Percentiles rank a stretch among this genome's conserved stretches.
phyloP scores from a whole-genome alignment of 2,888 invertebrate species.

The Cecidostiba fungosa region DNA sequence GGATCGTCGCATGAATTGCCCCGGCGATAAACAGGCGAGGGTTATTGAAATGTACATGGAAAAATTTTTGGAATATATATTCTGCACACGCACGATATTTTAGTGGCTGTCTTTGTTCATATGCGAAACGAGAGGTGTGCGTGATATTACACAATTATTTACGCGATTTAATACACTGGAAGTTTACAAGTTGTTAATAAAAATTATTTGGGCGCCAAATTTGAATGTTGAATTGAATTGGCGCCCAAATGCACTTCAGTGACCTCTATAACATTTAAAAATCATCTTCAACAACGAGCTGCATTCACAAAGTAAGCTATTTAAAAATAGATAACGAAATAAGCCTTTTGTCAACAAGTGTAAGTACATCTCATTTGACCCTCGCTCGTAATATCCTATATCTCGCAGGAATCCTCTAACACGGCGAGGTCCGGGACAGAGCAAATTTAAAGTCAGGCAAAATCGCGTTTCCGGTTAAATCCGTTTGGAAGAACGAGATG shows the following conservation, averaged over 20 bases:
- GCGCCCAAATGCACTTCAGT: too few relatives aligned
- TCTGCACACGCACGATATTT: background rate
- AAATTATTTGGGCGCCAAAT: too few relatives aligned
- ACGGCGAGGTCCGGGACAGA: background rate
- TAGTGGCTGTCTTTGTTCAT: background rate
- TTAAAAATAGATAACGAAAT: background rate
- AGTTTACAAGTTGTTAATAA: background rate
- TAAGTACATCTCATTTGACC: background rate
- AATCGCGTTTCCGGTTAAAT: conserved; percentile 30
- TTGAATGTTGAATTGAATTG: too few relatives aligned
- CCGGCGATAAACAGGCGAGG: background rate
- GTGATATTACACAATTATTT: background rate
- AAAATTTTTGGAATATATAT: background rate
- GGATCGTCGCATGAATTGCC: conserved; percentile 14
- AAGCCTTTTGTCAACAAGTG: background rate
- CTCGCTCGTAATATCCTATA: background rate
- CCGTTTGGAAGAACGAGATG: background rate
- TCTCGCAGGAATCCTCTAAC: too few relatives aligned
- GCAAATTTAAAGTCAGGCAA: conserved; percentile 9
- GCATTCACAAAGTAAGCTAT: background rate
- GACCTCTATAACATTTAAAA: too few relatives aligned
- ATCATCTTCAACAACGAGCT: too few relatives aligned
- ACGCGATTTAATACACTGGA: background rate
- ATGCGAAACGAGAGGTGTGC: background rate
- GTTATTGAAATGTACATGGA: background rate